Evolutionary conservation across 2,797 vertebrate species (phyloP), one percentile per base, ranked within the genome.

Genomic region (Phoxinus dragarum): DNA sequence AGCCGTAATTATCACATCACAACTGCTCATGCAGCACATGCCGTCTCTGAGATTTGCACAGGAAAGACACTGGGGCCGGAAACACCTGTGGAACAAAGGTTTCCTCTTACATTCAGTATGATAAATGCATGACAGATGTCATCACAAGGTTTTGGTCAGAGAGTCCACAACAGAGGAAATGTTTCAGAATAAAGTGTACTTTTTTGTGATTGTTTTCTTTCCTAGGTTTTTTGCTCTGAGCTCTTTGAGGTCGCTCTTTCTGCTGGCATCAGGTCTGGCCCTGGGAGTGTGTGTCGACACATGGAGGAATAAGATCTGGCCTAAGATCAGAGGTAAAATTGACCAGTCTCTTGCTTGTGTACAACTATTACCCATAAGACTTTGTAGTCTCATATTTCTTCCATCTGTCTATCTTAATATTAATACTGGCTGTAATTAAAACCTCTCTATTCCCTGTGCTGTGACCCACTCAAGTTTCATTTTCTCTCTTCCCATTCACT

Each of bases 301-400:
- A 54, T 99, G 98, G 98, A 98, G 95, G 90, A 97, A 92, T 91
- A 97, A 94, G 92, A 98, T 99, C 90, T 99, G 97, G 98, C 97
- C 97, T 73, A 93, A 95, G 92, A 96, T 99, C 85, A 94, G 91
- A 95, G 97, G 98, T 99, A 90, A 92, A 90, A 27, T 40, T 38
- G 27, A 56, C 36, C 19, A 12, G 11, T 49, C 71, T 47, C 7
- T 52, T 23, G 68, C 72, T 49, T 47, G 19, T 59, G 3, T 73
- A 34, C 47, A 16, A 42, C 73, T 88, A 5, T 72, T 12, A 12
- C 12, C 34, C 11, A 21, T 16, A 54, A 42, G 9, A 54, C 27
- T n/a, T 14, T 77, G 47, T 69, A 23, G 34, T 54, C 47, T 75
- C 16, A 67, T 56, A 3, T 49, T 8, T 27, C 49, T 36, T 68